Percentiles rank a stretch among this genome's conserved stretches.
phyloP scores from a whole-genome alignment of 2,888 invertebrate genomes.

The Octonoba sinensis region DNA sequence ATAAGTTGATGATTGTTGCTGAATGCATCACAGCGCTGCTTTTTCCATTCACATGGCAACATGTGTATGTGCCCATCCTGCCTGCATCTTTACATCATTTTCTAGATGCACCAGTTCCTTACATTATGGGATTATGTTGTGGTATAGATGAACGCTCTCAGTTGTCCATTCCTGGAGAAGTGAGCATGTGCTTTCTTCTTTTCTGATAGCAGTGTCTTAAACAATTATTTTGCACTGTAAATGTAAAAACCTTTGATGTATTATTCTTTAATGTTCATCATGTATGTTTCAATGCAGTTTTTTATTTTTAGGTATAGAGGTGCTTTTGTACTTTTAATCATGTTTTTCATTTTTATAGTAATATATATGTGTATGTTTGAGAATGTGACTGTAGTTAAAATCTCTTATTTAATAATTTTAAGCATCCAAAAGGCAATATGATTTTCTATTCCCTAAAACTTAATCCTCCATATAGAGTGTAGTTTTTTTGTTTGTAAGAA shows the following conservation, averaged over 20 bases:
- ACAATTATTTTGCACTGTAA: not conserved
- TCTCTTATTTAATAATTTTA: no score
- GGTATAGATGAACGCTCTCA: conserved; percentile 63
- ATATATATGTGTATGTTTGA: no score
- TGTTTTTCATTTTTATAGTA: no score
- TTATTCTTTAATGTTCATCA: not conserved
- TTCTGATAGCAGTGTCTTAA: no score
- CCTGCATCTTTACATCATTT: conserved; percentile 92
- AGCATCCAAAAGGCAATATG: no score
- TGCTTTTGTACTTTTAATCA: no score
- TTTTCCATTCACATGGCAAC: conserved; percentile 97
- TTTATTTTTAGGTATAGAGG: no score
- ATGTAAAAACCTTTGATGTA: not conserved
- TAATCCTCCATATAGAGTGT: no score
- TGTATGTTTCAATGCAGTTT: not conserved
- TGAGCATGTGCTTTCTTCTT: no score
- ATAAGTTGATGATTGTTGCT: conserved; percentile 95
- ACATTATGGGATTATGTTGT: conserved; percentile 86
- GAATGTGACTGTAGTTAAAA: no score
- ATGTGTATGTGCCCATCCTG: conserved; percentile 98
- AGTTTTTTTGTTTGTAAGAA: no score
- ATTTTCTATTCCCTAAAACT: no score
- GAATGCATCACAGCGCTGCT: conserved; percentile 91
- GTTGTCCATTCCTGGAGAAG: conserved; percentile 67
- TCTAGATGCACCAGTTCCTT: conserved; percentile 98